Percentiles rank a stretch among this genome's conserved stretches.
Evolutionary conservation across 2,797 vertebrate genomes (phyloP).

Genomic region (Spinus olivaceus): DNA sequence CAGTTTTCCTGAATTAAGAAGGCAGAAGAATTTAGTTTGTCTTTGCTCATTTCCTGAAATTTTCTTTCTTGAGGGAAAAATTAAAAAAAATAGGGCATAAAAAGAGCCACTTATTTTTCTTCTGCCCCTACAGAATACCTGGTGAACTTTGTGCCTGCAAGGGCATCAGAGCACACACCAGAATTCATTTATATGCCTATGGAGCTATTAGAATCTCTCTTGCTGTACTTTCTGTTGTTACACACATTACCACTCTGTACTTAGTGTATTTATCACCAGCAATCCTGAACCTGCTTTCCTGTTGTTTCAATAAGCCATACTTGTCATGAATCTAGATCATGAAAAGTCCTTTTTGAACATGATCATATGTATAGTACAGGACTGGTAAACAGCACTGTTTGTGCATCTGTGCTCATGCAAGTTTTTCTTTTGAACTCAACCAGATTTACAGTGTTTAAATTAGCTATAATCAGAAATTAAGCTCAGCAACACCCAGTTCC

Average conservation of each 20-base stretch:
- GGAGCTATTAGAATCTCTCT: neutral
- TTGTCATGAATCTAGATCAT: neutral
- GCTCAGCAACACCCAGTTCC: neutral
- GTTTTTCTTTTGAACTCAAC: neutral
- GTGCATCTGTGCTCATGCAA: neutral
- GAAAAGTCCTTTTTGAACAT: neutral
- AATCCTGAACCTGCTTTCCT: neutral
- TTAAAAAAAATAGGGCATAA: neutral
- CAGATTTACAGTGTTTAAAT: neutral
- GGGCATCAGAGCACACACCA: fast-evolving
- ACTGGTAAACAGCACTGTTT: neutral
- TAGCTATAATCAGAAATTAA: neutral
- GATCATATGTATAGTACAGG: neutral
- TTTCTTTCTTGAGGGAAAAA: neutral
- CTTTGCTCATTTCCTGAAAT: neutral
- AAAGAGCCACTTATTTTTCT: neutral
- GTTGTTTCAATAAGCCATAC: fast-evolving
- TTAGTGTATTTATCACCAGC: neutral
- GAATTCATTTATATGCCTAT: neutral
- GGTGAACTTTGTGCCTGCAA: fast-evolving
- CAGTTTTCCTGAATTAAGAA: neutral
- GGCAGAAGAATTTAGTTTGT: neutral
- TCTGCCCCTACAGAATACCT: neutral
- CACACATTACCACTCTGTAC: neutral
- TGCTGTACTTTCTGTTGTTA: neutral